Evolutionary conservation across 2,797 vertebrate genomes (phyloP), one percentile per base, ranked within the genome.

Genomic region (Micropoecilia bifurca): DNA sequence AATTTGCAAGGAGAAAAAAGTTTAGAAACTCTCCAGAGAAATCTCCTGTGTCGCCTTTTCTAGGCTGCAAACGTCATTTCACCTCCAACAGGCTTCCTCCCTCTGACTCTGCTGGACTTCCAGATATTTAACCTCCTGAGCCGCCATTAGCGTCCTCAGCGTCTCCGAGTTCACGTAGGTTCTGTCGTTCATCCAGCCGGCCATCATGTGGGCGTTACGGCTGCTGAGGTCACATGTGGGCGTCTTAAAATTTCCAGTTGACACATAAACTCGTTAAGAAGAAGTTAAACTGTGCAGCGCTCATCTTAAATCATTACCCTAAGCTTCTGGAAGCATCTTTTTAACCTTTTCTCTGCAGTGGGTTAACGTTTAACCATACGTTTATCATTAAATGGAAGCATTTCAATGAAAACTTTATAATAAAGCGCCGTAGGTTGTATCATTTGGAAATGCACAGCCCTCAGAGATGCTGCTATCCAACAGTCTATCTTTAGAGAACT

Each of bases 401-500:
- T 83, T 71, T 48, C 48, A 87, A 75, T 73, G 13, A 12, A 13
- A 39, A n/a, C 47, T 73, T 69, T 75, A 39, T 43, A 59, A 41
- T 75, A 61, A 63, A 22, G 47, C 45, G 48, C n/a, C 22, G 36
- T 28, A 0, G 41, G 36, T 82, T 79, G 10, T 3, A 78, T 71
- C 18, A n/a, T 71, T 47, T 82, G 74, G 47, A 79, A 71, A 78
- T 71, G 80, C 28, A 75, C 25, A 59, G 20, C 45, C 71, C 78
- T 80, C 77, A 39, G 73, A 53, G 59, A 33, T 80, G 76, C 46
- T 39, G 71, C 82, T 82, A 85, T 90, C 83, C 87, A 86, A 92
- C 74, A 87, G 89, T 0, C 93, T 95, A 91, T 89, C 79, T 94
- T 93, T 91, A 85, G 91, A 90, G 88, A 87, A 84, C 78, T 82